phyloP scores from a whole-genome alignment of 2,113 vertebrate species.

The Sander vitreus region DNA sequence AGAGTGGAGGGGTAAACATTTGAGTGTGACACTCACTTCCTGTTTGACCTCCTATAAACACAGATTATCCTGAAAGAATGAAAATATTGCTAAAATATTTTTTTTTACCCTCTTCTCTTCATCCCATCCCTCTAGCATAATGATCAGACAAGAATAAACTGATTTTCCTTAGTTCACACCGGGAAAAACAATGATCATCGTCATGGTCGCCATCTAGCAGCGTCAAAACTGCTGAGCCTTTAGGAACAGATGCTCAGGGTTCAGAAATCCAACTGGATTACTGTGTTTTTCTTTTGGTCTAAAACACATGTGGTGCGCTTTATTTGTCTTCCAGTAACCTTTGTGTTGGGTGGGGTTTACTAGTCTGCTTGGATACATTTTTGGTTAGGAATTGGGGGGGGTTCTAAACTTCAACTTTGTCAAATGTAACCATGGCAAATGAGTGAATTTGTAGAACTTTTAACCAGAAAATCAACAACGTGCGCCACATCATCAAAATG shows the following conservation, averaged over 20 bases:
- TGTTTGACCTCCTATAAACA: conserved; percentile 65
- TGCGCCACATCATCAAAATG: background rate
- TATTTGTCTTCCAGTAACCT: background rate
- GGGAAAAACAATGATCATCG: conserved; percentile 46
- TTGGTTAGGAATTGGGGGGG: background rate
- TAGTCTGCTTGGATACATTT: conserved; percentile 14
- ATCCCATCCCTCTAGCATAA: conserved; percentile 55
- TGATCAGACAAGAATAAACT: conserved; percentile 78
- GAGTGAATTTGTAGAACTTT: conserved; percentile 10
- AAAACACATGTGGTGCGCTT: conserved; percentile 43
- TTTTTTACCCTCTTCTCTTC: conserved; percentile 62
- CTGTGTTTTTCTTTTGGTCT: conserved; percentile 63
- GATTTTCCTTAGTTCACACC: conserved; percentile 74
- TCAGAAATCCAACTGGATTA: conserved; percentile 63
- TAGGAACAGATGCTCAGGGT: conserved; percentile 49
- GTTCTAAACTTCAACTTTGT: background rate
- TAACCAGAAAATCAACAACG: background rate
- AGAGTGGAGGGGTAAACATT: conserved; percentile 60
- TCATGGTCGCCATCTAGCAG: conserved; percentile 74
- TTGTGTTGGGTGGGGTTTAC: conserved; percentile 1
- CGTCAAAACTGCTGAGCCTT: conserved; percentile 76
- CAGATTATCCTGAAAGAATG: conserved; percentile 84
- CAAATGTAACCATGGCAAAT: background rate
- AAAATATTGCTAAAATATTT: conserved; percentile 84
- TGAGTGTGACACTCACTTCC: conserved; percentile 56